Evolutionary conservation across 2,113 vertebrate genomes (phyloP).

Genomic region (Muscicapa adusta): DNA sequence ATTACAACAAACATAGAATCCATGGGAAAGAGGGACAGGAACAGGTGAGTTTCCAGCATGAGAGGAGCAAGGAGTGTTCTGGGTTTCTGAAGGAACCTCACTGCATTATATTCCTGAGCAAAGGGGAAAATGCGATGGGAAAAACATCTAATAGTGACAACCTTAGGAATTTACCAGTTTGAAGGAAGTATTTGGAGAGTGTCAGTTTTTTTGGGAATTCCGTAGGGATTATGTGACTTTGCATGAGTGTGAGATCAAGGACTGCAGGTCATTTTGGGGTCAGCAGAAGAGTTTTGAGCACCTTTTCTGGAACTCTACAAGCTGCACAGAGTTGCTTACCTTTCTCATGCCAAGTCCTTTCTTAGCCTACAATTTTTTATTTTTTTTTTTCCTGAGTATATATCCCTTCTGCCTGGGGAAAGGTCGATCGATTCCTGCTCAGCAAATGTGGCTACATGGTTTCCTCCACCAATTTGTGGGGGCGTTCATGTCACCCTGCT

Average conservation of each 20-base stretch:
- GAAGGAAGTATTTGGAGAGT: not conserved
- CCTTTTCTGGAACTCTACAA: not conserved
- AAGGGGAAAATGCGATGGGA: not conserved
- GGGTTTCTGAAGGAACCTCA: not conserved
- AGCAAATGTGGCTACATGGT: not conserved
- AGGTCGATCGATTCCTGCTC: rapidly evolving
- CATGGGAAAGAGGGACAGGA: not conserved
- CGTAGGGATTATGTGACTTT: rapidly evolving
- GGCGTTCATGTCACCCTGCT: not conserved
- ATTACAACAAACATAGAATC: slow-evolving; percentile 9
- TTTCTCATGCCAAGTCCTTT: not conserved
- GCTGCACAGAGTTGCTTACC: not conserved
- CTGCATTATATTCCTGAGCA: not conserved
- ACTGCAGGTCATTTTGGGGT: not conserved
- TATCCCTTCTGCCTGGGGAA: not conserved
- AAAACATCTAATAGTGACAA: not conserved
- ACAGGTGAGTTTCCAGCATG: not conserved
- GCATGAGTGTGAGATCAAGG: not conserved
- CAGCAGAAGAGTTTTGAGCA: not conserved
- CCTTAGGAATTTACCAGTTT: not conserved
- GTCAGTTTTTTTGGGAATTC: not conserved
- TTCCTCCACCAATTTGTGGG: not conserved
- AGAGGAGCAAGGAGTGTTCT: not conserved
- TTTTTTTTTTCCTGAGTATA: not conserved
- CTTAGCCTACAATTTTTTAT: not conserved